Base-by-base conservation (phyloP, 2,888 invertebrate genomes). In the Brachyptera putata region DNA sequence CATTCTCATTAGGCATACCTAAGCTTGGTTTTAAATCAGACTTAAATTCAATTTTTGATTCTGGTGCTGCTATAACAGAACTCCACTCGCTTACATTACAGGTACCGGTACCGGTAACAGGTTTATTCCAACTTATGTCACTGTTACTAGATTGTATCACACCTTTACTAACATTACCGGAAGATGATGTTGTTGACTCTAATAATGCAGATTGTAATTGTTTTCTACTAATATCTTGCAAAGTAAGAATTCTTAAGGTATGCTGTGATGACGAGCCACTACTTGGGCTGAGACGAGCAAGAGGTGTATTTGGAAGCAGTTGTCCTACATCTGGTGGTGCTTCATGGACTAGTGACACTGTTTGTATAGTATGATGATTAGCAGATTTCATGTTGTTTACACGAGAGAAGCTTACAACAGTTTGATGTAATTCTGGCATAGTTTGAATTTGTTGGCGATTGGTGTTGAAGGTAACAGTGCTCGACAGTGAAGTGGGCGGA, bases 171-270 rank as follows among this genome's bases (percentile, higher is more conserved):
- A 90, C 90, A 1, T 90, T 90, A 1, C 91, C 91, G 0, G 91
- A 91, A 69, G 91, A 89, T 1, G 91, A 92, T 1, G 92, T 91
- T 3, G 93, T 93, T 2, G 93, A 34, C 18, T 53, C 93, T 61
- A 95, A 75, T 13, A 94, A 77, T 0, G 94, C 93, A 68, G 89
- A 91, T 72, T 94, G 94, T 55, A 94, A 74, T 0, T 94, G 94
- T 71, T 94, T 94, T 0, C 94, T 94, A 64, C 94, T 94, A 70
- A 95, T 93, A 72, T 95, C 95, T 74, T 94, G 91, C 26, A 95
- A 77, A 0, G 95, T 95, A n/a, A 95, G 77, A 69, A 95, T 95
- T 66, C 94, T 80, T 0, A 94, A 93, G 14, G 74, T 71, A 69
- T 93, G 93, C 71, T 94, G 94, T 21, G 34, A 22, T 67, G 95